Conservation (phyloP, 2,113 vertebrate species). For the Callipepla squamata region DNA sequence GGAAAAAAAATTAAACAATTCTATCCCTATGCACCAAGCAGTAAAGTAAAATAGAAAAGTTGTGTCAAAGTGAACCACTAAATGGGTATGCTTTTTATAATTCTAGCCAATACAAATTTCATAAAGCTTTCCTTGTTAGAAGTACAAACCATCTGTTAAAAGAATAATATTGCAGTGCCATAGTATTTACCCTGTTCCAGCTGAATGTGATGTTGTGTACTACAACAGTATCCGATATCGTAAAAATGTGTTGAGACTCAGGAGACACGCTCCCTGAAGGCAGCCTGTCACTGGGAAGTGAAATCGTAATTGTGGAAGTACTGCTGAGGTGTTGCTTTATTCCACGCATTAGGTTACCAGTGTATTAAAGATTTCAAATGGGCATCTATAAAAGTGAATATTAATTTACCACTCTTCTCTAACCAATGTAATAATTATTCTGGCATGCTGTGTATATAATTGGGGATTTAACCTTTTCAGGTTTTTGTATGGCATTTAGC, state of each 20-base stretch:
- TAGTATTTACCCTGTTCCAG: slow-evolving; percentile 23
- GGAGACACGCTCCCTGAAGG: not conserved
- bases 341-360: not conserved
- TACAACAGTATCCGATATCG: slow-evolving; percentile 29
- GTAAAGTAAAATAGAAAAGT: not conserved
- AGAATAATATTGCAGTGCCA: not conserved
- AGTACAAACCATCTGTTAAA: slow-evolving; percentile 14
- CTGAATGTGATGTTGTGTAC: not conserved
- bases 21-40: not conserved
- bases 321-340: slow-evolving; percentile 3
- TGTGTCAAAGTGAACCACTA: slow-evolving; percentile 13
- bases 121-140: slow-evolving; percentile 30
- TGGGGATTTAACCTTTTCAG: not conserved
- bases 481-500: not conserved
- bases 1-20: not conserved
- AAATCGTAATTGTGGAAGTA: not conserved
- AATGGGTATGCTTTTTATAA: not conserved
- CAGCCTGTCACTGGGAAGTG: not conserved
- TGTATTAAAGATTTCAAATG: not conserved
- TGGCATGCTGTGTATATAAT: not conserved
- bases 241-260: not conserved
- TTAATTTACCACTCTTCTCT: not conserved
- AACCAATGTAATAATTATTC: not conserved
- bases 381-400: not conserved
- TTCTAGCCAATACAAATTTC: slow-evolving; percentile 43